Percentiles rank a stretch among this genome's conserved stretches.
Conservation (phyloP, 2,797 vertebrate genomes). For the Leptodactylus fallax region DNA sequence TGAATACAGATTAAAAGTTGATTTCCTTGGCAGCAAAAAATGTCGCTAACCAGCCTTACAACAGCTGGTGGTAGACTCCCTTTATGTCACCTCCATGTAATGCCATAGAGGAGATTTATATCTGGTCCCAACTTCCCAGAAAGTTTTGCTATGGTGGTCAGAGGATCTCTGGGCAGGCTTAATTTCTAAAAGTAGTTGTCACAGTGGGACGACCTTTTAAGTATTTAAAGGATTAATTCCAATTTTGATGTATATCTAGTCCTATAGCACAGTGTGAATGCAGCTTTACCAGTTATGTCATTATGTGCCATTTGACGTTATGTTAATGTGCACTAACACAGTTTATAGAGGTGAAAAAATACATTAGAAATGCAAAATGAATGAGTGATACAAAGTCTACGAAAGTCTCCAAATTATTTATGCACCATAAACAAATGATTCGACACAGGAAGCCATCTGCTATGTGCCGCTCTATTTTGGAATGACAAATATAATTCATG, state of each 20-base stretch:
- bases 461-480: background rate
- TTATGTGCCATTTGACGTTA: background rate
- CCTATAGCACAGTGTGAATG: background rate
- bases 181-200: too few species aligned
- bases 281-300: background rate
- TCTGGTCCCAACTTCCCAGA: background rate
- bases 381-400: background rate
- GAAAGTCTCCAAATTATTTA: slow-evolving; percentile 21
- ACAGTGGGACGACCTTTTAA: too few species aligned
- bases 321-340: background rate
- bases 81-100: too few species aligned
- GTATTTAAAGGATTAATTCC: too few species aligned
- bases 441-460: slow-evolving; percentile 16
- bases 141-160: too few species aligned
- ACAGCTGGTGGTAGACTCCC: too few species aligned
- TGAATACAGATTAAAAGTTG: too few species aligned
- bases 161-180: too few species aligned
- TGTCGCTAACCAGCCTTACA: too few species aligned
- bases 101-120: too few species aligned
- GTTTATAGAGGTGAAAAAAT: background rate
- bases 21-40: too few species aligned
- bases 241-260: too few species aligned
- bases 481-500: slow-evolving; percentile 52
- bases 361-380: background rate
- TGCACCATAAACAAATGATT: slow-evolving; percentile 18